These are phyloP conservation scores for Lophura swinhoii DNA, from an alignment of 2,797 vertebrate species.

Conservation along the genomic window DNA sequence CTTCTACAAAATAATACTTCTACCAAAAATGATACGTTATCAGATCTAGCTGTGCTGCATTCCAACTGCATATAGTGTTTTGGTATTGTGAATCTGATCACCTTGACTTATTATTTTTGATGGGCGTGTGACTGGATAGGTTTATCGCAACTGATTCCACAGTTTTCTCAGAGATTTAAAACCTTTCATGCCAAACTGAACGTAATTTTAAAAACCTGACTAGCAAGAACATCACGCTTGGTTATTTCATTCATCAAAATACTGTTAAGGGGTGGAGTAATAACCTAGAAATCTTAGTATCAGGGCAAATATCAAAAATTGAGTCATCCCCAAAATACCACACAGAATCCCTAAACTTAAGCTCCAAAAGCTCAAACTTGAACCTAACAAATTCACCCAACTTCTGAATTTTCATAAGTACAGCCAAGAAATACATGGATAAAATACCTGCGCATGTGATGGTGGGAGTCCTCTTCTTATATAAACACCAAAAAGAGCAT, in stretches of 20 bases:
- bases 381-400: background rate
- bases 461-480: conserved; percentile 90
- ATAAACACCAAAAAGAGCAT: conserved; percentile 90
- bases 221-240: background rate
- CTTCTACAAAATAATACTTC: background rate
- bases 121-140: background rate
- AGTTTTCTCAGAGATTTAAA: background rate
- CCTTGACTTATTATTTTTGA: background rate
- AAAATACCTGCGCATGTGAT: conserved; percentile 87
- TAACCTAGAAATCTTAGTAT: background rate
- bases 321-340: background rate
- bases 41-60: background rate
- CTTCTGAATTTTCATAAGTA: background rate
- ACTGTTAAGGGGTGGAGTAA: background rate
- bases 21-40: background rate
- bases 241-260: background rate
- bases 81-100: background rate
- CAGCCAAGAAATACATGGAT: background rate
- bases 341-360: background rate
- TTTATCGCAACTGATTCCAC: background rate
- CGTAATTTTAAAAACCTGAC: background rate
- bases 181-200: background rate
- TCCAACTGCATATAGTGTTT: background rate
- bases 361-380: background rate
- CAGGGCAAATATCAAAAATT: background rate